Percentiles rank a stretch among this genome's conserved stretches.
These are phyloP conservation scores for Epinephelus fuscoguttatus DNA, from an alignment of 2,113 vertebrate genomes.

Conservation along the genomic window DNA sequence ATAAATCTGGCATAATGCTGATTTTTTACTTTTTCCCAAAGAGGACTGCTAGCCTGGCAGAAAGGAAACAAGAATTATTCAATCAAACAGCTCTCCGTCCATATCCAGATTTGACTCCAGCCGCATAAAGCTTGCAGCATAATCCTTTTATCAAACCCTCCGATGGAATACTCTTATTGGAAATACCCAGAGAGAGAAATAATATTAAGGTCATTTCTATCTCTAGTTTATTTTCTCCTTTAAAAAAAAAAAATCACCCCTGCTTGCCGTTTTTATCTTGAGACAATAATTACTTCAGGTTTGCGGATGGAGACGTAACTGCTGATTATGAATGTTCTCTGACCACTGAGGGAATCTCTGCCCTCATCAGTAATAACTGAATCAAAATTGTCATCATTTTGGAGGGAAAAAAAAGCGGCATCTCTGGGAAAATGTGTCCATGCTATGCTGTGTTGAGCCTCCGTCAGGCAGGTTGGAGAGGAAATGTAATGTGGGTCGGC, in stretches of 20 bases:
- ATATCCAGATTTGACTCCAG: conserved; percentile 83
- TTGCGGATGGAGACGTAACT: conserved; percentile 53
- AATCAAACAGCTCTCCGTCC: conserved; percentile 84
- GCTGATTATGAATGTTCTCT: conserved; percentile 73
- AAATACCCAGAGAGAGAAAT: conserved; percentile 79
- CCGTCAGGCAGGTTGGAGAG: conserved; percentile 40
- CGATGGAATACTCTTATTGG: conserved; percentile 83
- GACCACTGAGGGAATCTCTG: conserved; percentile 71
- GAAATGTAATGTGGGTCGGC: conserved; percentile 50
- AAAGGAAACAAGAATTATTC: conserved; percentile 88
- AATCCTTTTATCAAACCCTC: conserved; percentile 87
- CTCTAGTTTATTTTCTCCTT: conserved; percentile 80
- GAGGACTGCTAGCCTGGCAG: conserved; percentile 83
- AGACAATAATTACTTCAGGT: conserved; percentile 81
- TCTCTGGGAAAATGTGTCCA: not conserved
- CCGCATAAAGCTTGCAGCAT: conserved; percentile 81
- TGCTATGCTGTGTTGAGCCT: conserved; percentile 2
- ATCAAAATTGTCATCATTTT: conserved; percentile 59
- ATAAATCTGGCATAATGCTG: conserved; percentile 86
- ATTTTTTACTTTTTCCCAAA: conserved; percentile 82
- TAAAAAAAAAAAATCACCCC: conserved; percentile 59
- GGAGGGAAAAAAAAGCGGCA: not conserved
- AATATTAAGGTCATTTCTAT: conserved; percentile 86
- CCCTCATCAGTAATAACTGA: conserved; percentile 70
- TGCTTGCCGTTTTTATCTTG: conserved; percentile 78